These are phyloP conservation scores for Alexandromys oeconomus DNA, from an alignment of 2,797 vertebrate genomes.

Conservation along the genomic window DNA sequence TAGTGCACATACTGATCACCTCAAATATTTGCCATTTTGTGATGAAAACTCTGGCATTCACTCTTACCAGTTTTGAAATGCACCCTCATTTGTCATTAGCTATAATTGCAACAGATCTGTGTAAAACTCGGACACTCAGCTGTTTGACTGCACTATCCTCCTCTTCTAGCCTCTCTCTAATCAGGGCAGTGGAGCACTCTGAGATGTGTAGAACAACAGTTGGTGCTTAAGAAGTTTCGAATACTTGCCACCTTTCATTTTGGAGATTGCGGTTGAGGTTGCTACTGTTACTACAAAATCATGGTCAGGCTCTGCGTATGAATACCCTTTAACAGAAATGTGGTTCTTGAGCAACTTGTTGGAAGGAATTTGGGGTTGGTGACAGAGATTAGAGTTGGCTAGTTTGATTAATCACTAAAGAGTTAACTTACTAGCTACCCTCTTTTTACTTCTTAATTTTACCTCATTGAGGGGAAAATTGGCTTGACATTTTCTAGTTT, in stretches of 20 bases:
- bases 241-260: background rate
- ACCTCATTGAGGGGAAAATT: background rate
- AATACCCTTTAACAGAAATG: background rate
- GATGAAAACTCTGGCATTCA: slow-evolving; percentile 5
- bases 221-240: background rate
- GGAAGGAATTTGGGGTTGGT: background rate
- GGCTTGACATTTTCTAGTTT: background rate
- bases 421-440: background rate
- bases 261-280: background rate
- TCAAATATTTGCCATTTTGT: background rate
- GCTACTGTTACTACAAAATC: background rate
- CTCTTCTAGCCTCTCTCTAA: background rate
- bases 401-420: slow-evolving; percentile 15
- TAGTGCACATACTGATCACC: background rate
- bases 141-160: background rate
- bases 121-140: background rate
- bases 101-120: background rate
- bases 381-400: background rate
- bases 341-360: background rate
- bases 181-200: background rate
- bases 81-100: background rate
- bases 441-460: slow-evolving; percentile 21
- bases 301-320: background rate
- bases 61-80: background rate
- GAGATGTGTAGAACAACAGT: background rate